These are phyloP conservation scores for Hucho hucho DNA, from an alignment of 2,113 vertebrate genomes.

Conservation along the genomic window DNA sequence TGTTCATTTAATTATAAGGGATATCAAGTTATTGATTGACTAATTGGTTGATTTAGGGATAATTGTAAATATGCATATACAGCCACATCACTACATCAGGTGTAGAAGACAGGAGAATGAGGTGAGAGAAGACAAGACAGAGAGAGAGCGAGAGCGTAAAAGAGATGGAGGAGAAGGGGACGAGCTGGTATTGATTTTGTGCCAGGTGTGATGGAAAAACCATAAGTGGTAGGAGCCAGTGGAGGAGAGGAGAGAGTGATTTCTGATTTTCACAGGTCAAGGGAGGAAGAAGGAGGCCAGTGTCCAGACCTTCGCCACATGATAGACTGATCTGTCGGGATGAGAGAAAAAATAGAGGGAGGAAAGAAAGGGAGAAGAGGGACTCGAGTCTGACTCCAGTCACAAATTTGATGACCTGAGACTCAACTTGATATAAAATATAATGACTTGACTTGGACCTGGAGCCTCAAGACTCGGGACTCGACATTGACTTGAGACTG, in stretches of 20 bases:
- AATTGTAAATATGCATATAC: neutral
- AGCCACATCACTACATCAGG: neutral
- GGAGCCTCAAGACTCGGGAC: no score
- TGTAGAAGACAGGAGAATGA: neutral
- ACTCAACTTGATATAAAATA: no score
- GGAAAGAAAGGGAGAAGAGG: constrained; percentile 2
- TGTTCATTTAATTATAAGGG: no score
- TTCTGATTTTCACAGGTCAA: constrained; percentile 94
- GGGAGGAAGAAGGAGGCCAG: constrained; percentile 77
- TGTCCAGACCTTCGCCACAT: constrained; percentile 59
- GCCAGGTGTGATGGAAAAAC: constrained; percentile 90
- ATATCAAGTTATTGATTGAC: neutral
- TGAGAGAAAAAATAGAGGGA: neutral
- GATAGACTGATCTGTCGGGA: constrained; percentile 69
- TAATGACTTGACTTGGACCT: no score
- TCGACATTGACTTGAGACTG: no score
- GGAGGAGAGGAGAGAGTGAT: constrained; percentile 79
- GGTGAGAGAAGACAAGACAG: constrained; percentile 21
- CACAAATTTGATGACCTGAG: no score
- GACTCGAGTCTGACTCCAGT: neutral
- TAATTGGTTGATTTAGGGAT: neutral
- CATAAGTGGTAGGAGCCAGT: constrained; percentile 88
- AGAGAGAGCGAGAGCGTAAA: neutral
- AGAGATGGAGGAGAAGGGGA: constrained; percentile 33
- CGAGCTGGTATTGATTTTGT: constrained; percentile 84